phyloP scores from a whole-genome alignment of 2,888 invertebrate species.

The Pristionchus mayeri region DNA sequence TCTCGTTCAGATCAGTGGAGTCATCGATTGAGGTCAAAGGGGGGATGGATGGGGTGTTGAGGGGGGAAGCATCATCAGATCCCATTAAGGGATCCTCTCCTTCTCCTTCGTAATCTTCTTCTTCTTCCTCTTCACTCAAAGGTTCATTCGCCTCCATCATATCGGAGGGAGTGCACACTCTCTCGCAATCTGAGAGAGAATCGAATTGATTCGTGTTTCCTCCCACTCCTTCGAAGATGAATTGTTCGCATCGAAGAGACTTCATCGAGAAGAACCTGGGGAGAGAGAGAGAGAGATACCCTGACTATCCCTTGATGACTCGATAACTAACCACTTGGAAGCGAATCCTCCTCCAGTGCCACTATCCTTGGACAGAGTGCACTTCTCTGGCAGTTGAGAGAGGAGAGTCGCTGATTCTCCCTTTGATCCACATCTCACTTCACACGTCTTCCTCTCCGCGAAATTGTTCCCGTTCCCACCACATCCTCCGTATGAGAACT shows the following conservation, averaged over 20 bases:
- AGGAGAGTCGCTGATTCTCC: constrained; percentile 55
- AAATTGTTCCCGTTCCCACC: constrained; percentile 75
- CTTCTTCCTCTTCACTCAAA: not conserved
- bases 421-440: constrained; percentile 59
- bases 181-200: constrained; percentile 69
- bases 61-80: constrained; percentile 29
- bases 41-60: not conserved
- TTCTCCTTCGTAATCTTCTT: constrained; percentile 1
- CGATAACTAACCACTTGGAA: constrained; percentile 63
- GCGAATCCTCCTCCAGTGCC: constrained; percentile 74
- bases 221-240: constrained; percentile 73
- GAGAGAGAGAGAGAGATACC: no score
- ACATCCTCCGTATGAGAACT: constrained; percentile 74
- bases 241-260: constrained; percentile 74
- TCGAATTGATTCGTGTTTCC: constrained; percentile 74
- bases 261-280: constrained; percentile 72
- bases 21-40: constrained; percentile 45
- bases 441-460: constrained; percentile 60
- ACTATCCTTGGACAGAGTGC: constrained; percentile 67
- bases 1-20: constrained; percentile 40
- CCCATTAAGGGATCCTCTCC: constrained; percentile 20
- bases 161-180: constrained; percentile 61
- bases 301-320: constrained; percentile 11
- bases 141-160: constrained; percentile 5
- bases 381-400: constrained; percentile 68